Conservation (phyloP, 64 coral and sea anemone genomes). For the Pocillopora verrucosa region DNA sequence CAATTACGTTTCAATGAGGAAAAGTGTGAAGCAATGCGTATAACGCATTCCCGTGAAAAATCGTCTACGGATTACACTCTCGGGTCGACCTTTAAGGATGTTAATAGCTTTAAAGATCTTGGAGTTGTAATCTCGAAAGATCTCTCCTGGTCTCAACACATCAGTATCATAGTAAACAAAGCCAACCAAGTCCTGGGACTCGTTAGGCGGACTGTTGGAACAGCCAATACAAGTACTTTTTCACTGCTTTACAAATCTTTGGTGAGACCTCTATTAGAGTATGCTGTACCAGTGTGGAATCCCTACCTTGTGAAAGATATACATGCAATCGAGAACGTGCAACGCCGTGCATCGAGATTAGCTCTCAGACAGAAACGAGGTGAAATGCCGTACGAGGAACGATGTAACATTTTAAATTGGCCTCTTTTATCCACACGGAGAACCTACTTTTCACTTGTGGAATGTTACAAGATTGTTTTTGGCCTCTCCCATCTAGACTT, state of each 20-base stretch:
- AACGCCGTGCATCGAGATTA: constrained; percentile 8
- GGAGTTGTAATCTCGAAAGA: constrained; percentile 10
- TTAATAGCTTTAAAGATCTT: constrained; percentile 20
- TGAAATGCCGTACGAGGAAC: neutral
- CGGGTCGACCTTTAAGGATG: neutral
- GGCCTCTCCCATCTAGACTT: neutral
- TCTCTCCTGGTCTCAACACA: neutral
- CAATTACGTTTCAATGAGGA: constrained; percentile 32
- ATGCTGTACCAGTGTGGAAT: neutral
- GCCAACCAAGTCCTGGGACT: constrained; percentile 19
- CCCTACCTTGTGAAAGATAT: neutral
- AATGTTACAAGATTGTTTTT: neutral
- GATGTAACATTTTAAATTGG: neutral
- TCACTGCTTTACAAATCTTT: neutral
- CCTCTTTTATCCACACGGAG: neutral
- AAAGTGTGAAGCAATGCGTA: constrained; percentile 18
- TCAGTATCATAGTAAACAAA: constrained; percentile 3
- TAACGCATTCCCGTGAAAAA: constrained; percentile 27
- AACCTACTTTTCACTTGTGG: neutral
- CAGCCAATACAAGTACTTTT: constrained; percentile 5
- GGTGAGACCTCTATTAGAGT: constrained; percentile 4
- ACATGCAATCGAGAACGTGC: neutral
- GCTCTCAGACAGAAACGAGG: neutral
- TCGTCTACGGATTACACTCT: neutral
- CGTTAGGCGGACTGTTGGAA: constrained; percentile 13